Conservation (phyloP, 2,113 vertebrate genomes). For the Struthio camelus region DNA sequence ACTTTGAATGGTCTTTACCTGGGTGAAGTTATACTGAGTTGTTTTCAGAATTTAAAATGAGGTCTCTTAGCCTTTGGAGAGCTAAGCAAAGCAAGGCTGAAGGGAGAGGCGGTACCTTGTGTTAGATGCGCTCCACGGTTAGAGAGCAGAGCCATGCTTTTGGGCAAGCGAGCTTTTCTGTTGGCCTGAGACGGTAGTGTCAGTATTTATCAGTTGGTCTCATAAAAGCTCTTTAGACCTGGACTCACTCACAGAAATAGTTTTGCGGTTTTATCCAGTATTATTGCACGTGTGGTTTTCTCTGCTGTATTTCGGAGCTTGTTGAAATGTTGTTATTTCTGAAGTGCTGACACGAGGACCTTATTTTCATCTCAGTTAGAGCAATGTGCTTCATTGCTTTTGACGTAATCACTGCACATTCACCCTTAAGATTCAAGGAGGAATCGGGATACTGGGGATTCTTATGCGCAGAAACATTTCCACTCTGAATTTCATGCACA, state of each 20-base stretch:
- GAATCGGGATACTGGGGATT: not conserved
- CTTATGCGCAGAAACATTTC: not conserved
- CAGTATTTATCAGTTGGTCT: not conserved
- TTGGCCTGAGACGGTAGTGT: not conserved
- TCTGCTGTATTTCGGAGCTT: not conserved
- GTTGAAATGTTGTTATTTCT: not conserved
- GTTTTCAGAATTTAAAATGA: not conserved
- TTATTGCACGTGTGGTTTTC: not conserved
- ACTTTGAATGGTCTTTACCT: not conserved
- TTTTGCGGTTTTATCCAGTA: not conserved
- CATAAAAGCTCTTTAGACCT: not conserved
- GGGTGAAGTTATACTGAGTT: not conserved
- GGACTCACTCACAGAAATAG: not conserved
- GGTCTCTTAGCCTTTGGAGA: accelerated
- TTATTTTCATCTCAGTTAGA: accelerated
- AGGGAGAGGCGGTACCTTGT: not conserved
- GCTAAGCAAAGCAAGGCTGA: not conserved
- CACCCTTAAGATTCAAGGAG: not conserved
- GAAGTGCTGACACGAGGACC: not conserved
- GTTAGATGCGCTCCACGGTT: not conserved
- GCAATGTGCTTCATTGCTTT: not conserved
- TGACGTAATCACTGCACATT: not conserved
- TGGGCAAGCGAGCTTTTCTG: not conserved
- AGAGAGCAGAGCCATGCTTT: not conserved
- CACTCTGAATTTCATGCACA: not conserved